Evolutionary conservation across 2,888 invertebrate genomes (phyloP), one percentile per base, ranked within the genome.

Genomic region (Caenorhabditis sulstoni): DNA sequence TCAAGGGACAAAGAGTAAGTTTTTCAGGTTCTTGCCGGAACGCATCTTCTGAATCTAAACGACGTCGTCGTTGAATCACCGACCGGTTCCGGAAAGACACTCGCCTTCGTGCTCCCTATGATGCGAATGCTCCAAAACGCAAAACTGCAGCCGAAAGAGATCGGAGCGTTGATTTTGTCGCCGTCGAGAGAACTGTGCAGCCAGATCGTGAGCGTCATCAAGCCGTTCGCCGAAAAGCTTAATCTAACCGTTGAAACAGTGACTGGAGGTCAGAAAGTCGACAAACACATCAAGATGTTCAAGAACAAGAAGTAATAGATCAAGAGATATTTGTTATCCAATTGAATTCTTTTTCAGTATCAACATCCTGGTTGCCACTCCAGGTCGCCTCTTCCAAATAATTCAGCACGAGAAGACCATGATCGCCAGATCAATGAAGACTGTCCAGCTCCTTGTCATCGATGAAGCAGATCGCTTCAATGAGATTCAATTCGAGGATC

Each of bases 41-140:
- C 82, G 0, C 82, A 83, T 59, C 73, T 86, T n/a, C 91, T 97
- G 64, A 93, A 93, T 9, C 95, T 95, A 87, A 97, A 97, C 91
- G 99, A 99, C 93, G 96, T 99, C 14, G 96, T 96, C 0, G 98
- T 95, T 0, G 97, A 99, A 91, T 98, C 99, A 3, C 96, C 98
- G 0, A 99, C 99, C 0, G 99, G 99, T 3, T 97, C 97, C 82
- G 99, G 99, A 0, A 99, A 99, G 92, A 99, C 98, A 0, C 91
- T 99, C 45, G 96, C 98, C 0, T 99, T 98, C 91, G 92, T 98
- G 12, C 94, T 99, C 50, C 99, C 99, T 0, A 91, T 96, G 88
- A 88, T 99, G 59, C 95, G 98, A 92, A 91, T 99, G 58, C 92
- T 92, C 81, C 90, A 90, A 64, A 74, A 70, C 35, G 62, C 66